Evolutionary conservation across 1,140 invertebrate genomes (phyloP).

Genomic region (Procambarus clarkii): DNA sequence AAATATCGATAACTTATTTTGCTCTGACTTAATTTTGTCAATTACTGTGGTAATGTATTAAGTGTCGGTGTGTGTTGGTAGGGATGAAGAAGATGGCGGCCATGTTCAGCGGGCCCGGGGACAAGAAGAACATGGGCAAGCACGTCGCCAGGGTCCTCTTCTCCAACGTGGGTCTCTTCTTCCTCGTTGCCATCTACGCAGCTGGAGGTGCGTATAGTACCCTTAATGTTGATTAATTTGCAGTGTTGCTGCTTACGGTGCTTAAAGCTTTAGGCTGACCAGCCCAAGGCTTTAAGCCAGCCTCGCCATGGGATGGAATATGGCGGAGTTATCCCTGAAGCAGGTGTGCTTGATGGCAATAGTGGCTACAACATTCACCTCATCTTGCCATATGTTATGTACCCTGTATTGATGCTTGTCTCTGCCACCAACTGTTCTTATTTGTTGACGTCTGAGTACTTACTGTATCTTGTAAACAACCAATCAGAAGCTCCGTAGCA

Average conservation of each 20-base stretch:
- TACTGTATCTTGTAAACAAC: too few species aligned
- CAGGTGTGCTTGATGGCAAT: neutral
- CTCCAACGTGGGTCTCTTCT: constrained; percentile 73
- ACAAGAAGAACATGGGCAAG: constrained; percentile 29
- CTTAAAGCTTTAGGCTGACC: neutral
- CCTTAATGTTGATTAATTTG: neutral
- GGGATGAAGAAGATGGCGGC: neutral
- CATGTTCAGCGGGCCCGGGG: neutral
- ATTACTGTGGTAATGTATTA: too few species aligned
- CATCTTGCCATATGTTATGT: neutral
- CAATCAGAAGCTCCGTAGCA: too few species aligned
- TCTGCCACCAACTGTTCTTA: too few species aligned
- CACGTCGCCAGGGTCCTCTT: constrained; percentile 71
- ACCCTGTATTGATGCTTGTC: neutral
- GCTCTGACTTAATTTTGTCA: too few species aligned
- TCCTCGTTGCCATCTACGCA: constrained; percentile 73
- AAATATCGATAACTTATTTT: too few species aligned
- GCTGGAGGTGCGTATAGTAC: constrained; percentile 54
- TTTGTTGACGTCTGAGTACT: too few species aligned
- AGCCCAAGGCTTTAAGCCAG: neutral
- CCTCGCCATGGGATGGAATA: neutral
- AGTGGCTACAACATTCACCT: neutral
- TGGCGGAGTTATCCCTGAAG: neutral
- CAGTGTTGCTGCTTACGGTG: neutral
- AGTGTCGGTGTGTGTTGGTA: too few species aligned